These are phyloP conservation scores for Physella acuta DNA, from an alignment of 1,140 invertebrate species.

Conservation along the genomic window DNA sequence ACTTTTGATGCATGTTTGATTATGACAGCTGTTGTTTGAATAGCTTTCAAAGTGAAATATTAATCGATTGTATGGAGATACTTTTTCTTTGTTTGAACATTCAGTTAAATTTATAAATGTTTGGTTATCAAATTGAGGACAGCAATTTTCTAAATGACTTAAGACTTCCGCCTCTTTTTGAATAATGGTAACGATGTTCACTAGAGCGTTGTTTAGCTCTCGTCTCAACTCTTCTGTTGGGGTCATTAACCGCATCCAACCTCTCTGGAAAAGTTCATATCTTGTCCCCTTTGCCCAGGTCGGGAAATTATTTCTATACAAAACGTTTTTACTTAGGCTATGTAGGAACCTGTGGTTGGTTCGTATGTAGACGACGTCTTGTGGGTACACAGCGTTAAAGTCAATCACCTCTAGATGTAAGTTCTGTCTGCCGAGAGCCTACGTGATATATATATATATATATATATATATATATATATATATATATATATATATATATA, in stretches of 20 bases:
- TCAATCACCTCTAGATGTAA: slow-evolving; percentile 14
- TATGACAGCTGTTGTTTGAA: too few species aligned
- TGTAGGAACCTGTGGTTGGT: slow-evolving; percentile 19
- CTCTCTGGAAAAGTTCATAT: not conserved
- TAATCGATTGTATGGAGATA: too few species aligned
- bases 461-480: too few species aligned
- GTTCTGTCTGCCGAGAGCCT: too few species aligned
- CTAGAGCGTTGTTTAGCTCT: not conserved
- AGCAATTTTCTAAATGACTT: too few species aligned
- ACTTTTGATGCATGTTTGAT: too few species aligned
- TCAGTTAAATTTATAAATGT: not conserved
- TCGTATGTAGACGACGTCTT: slow-evolving; percentile 27
- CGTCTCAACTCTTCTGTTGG: not conserved
- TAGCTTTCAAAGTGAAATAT: too few species aligned
- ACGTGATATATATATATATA: too few species aligned
- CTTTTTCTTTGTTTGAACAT: not conserved
- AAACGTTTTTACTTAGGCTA: slow-evolving; percentile 13
- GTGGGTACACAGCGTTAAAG: slow-evolving; percentile 23
- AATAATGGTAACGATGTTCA: not conserved
- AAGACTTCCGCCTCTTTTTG: not conserved
- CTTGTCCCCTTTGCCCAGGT: not conserved
- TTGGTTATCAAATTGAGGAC: too few species aligned
- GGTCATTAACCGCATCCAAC: not conserved
- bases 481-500: too few species aligned
- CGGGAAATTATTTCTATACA: not conserved